Evolutionary conservation across 2,113 vertebrate genomes (phyloP), one percentile per base, ranked within the genome.

Genomic region (Engraulis encrasicolus): DNA sequence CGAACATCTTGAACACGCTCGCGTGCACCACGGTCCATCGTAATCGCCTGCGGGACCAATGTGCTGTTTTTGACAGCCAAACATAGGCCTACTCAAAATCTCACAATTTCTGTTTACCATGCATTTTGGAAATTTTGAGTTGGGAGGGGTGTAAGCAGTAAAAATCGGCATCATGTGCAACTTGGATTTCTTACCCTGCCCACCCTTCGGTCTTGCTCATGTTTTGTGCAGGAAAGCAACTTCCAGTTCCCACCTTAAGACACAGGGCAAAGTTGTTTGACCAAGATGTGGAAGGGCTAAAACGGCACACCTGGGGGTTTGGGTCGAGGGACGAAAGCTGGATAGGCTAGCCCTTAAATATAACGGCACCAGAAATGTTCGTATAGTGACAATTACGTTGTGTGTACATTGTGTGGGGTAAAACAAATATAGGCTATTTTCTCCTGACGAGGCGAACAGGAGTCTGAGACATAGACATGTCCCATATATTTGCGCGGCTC

Each of bases 131-230:
- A 66, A 27, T 31, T 66, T n/a, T 6, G 58, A 15, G 54, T 31
- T 11, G 58, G 58, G 23, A 31, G 58, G 58, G 27, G 58, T 66
- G 23, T 20, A 23, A 66, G n/a, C 58, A 0, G 58, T 31, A 66
- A 66, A 66, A 66, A 66, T 66, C 58, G 27, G 58, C 58, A 66
- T 66, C 58, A 66, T 66, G 58, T 66, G 58, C 58, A 66, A 66
- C 58, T 66, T 66, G 58, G 58, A 66, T 66, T 66, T 66, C 58
- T 66, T n/a, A 66, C 58, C 58, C 58, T 66, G 27, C 58, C 58
- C 58, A 23, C 58, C 58, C 58, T 66, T 66, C 23, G 23, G 5
- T 58, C 54, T n/a, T 66, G 40, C 58, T 66, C 58, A 66, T 66
- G 58, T 66, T 9, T 11, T 31, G 58, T 31, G 14, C 58, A 66